These are phyloP conservation scores for Turdus rufiventris DNA, from an alignment of 2,113 vertebrate species.

Conservation along the genomic window DNA sequence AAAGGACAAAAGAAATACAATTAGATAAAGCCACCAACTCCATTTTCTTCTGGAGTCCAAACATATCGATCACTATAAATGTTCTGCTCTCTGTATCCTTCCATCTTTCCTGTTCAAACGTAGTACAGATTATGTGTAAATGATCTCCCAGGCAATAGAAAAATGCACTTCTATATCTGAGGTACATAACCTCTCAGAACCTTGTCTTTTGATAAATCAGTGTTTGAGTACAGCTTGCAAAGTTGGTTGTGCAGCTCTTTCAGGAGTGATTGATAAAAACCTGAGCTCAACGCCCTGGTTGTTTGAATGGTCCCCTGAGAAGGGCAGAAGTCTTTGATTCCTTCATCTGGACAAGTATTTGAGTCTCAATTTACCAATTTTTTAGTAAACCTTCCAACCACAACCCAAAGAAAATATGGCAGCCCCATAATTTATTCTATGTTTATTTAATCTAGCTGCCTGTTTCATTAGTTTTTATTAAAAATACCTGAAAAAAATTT, in stretches of 20 bases:
- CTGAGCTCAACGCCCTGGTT: background rate
- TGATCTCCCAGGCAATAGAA: background rate
- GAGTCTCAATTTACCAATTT: background rate
- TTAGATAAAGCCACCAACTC: background rate
- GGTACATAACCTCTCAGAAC: background rate
- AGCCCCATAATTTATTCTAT: background rate
- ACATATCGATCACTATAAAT: background rate
- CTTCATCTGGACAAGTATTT: background rate
- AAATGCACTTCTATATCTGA: background rate
- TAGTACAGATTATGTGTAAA: background rate
- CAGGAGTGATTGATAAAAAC: background rate
- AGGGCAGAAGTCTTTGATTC: background rate
- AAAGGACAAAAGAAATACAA: background rate
- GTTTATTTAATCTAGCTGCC: background rate
- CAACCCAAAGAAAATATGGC: background rate
- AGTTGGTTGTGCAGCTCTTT: background rate
- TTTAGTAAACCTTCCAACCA: background rate
- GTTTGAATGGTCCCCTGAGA: background rate
- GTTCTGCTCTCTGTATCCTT: background rate
- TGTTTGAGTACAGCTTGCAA: background rate
- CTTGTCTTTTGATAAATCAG: background rate
- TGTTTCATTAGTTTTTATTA: background rate
- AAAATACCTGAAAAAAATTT: background rate
- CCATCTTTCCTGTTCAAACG: background rate
- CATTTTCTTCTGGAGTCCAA: background rate